Evolutionary conservation across 2,113 vertebrate species (phyloP).

Genomic region (Mungos mungo): DNA sequence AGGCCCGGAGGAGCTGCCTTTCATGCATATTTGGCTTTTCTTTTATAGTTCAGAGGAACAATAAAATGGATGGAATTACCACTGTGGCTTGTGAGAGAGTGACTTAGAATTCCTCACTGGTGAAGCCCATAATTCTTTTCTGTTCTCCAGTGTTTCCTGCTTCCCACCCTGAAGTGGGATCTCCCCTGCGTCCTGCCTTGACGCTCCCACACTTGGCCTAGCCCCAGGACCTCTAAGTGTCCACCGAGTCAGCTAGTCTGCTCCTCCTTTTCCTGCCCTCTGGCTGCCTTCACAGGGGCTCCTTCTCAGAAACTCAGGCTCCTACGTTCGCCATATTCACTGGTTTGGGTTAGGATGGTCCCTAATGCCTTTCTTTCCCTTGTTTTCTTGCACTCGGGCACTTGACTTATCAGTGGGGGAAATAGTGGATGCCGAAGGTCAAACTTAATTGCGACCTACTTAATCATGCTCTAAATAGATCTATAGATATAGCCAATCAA

Average conservation of each 20-base stretch:
- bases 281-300: not conserved
- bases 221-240: not conserved
- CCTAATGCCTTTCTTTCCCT: not conserved
- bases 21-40: conserved; percentile 49
- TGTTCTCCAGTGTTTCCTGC: not conserved
- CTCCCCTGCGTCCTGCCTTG: not conserved
- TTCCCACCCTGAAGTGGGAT: no score
- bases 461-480: not conserved
- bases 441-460: not conserved
- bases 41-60: conserved; percentile 69
- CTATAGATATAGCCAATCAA: not conserved
- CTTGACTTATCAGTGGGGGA: not conserved
- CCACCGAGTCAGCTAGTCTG: not conserved
- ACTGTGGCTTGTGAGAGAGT: conserved; percentile 2
- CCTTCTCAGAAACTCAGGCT: not conserved
- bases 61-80: conserved; percentile 68
- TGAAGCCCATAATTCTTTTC: not conserved
- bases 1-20: conserved; percentile 39
- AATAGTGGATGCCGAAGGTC: not conserved
- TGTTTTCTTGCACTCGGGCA: not conserved
- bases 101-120: conserved; percentile 56
- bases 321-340: not conserved
- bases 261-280: not conserved
- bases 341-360: not conserved
- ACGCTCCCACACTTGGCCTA: not conserved